These are phyloP conservation scores for Octonoba sinensis DNA, from an alignment of 2,888 invertebrate genomes.

Conservation along the genomic window DNA sequence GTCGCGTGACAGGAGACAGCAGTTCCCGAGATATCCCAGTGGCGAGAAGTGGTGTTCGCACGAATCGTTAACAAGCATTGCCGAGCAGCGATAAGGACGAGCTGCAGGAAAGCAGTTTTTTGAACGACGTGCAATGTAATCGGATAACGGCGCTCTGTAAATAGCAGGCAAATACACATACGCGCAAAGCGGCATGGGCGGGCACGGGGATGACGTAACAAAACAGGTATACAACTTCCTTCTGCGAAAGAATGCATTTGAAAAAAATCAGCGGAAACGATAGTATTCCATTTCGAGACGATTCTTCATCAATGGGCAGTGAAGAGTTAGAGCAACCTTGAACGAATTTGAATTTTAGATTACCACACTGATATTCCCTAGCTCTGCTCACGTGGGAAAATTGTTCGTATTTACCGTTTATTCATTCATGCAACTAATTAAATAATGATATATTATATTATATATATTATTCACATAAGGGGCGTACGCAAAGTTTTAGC, in stretches of 20 bases:
- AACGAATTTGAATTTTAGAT: no score
- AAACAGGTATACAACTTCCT: conserved; percentile 63
- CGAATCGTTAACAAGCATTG: conserved; percentile 51
- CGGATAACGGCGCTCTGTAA: conserved; percentile 62
- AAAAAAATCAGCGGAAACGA: conserved; percentile 41
- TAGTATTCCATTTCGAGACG: conserved; percentile 16
- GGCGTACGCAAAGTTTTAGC: no score
- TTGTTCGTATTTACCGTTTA: no score
- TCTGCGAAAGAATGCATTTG: conserved; percentile 31
- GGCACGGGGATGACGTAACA: conserved; percentile 43
- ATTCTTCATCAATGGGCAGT: background rate
- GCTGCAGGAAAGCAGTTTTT: conserved; percentile 60
- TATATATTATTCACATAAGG: no score
- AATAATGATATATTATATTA: no score
- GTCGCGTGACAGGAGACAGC: background rate
- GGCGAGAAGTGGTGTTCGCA: conserved; percentile 17
- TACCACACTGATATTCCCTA: no score
- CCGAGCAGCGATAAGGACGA: conserved; percentile 42
- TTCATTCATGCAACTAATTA: no score
- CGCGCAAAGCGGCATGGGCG: conserved; percentile 41
- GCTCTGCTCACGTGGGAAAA: no score
- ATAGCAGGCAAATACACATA: conserved; percentile 50
- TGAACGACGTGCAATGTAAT: conserved; percentile 55
- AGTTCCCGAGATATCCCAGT: no score
- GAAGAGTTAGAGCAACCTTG: no score